Base-by-base conservation (phyloP, 1,140 invertebrate species). In the Bursaphelenchus mucronatus region DNA sequence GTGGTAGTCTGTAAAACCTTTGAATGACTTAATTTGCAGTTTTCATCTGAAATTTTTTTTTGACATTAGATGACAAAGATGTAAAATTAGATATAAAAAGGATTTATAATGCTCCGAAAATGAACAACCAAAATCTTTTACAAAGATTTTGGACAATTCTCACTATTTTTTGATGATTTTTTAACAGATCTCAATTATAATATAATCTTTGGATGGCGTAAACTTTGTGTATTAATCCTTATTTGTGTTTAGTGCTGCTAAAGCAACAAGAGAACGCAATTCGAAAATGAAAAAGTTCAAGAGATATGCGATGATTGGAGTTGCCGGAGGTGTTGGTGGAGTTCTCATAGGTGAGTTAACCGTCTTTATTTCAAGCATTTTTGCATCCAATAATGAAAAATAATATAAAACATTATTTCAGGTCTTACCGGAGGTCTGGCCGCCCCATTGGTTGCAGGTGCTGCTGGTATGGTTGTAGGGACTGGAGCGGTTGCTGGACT, bases 261-360 rank as follows among this genome's bases (percentile, higher is more conserved):
- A 67, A 56, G 63, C 71, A 49, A 79, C 80, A 61, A 80, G 82
- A 54, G 67, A 76, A 43, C 81, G 79, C 43, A 77, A 75, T 52
- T 70, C 66, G 9, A 80, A 76, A 63, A 78, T 76, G 51, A 76
- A 77, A 40, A 85, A 84, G 63, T 71, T 81, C 8, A 85, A 84
- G 63, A 67, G 84, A 41, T 81, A 77, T 63, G 81, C 82, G 61
- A 62, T 84, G 71, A 84, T 85, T 69, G 82, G 83, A 45, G 72
- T 82, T 11, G 83, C 83, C 21, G 81, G 81, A 44, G 76, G 83
- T 13, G 79, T 83, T 30, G 84, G 84, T 0, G 84, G 84, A 39
- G 76, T 83, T 17, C 66, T 85, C 13, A 83, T 85, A 63, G 84
- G 83, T 75, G 40, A 10, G 55, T 71, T 61, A 59, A 68, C n/a